Conservation (phyloP, 1,140 invertebrate genomes). For the Ganaspis sp. region DNA sequence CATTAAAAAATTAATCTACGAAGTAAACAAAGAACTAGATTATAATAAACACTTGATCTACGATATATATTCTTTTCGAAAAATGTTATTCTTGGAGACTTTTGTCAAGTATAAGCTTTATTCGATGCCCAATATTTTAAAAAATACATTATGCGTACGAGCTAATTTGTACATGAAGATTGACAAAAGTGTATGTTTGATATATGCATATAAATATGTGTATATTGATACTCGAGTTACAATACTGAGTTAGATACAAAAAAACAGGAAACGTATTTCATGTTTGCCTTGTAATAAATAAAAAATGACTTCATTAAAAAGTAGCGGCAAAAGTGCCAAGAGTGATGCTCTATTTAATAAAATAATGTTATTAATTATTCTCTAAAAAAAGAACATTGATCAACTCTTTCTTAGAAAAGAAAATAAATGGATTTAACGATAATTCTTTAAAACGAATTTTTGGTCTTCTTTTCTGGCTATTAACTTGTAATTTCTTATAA, state of each 20-base stretch:
- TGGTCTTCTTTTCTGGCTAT: not conserved
- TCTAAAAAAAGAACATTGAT: not conserved
- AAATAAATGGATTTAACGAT: not conserved
- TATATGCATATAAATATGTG: slow-evolving; percentile 7
- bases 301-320: slow-evolving; percentile 24
- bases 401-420: not conserved
- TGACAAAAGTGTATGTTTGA: slow-evolving; percentile 41
- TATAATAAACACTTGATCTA: not conserved
- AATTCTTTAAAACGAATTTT: not conserved
- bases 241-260: slow-evolving; percentile 14
- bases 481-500: too few species aligned
- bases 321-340: slow-evolving; percentile 30
- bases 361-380: not conserved
- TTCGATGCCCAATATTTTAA: slow-evolving; percentile 42
- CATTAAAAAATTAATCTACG: not conserved
- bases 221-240: not conserved
- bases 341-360: not conserved
- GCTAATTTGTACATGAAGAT: slow-evolving; percentile 54
- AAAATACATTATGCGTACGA: slow-evolving; percentile 53
- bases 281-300: slow-evolving; percentile 36
- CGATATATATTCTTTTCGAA: not conserved
- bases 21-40: not conserved
- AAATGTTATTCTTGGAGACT: not conserved
- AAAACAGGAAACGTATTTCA: slow-evolving; percentile 28
- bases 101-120: slow-evolving; percentile 22